These are phyloP conservation scores for Catostylus mosaicus DNA, from an alignment of 30 jellyfish, hydroid and myxozoan species.

Conservation along the genomic window DNA sequence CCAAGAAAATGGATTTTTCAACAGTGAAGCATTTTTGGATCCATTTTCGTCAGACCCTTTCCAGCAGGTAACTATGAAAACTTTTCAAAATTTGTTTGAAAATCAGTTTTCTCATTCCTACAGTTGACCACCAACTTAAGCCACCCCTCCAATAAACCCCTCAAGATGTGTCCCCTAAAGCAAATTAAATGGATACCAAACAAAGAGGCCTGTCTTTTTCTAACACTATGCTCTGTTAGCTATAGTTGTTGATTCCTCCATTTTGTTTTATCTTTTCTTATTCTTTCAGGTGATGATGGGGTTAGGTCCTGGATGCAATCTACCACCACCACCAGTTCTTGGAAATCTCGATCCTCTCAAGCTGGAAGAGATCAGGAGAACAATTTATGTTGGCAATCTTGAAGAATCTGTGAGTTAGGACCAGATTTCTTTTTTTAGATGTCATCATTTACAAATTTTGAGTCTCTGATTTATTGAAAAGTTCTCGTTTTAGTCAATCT, in stretches of 20 bases:
- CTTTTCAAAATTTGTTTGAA: neutral
- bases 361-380: constrained; percentile 88
- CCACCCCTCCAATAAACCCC: too few relatives aligned
- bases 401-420: constrained; percentile 73
- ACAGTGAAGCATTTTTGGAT: constrained; percentile 33
- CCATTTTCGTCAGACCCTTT: constrained; percentile 66
- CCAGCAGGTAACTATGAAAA: constrained; percentile 35
- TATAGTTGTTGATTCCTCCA: neutral
- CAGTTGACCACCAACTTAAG: too few relatives aligned
- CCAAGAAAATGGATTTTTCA: constrained; percentile 42
- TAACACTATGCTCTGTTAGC: too few relatives aligned
- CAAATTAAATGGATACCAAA: too few relatives aligned
- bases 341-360: constrained; percentile 87
- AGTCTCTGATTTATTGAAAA: too few relatives aligned
- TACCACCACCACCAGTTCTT: constrained; percentile 87
- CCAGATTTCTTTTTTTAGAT: too few relatives aligned
- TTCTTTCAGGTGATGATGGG: constrained; percentile 40
- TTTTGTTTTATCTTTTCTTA: neutral
- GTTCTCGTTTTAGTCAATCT: too few relatives aligned
- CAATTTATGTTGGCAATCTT: constrained; percentile 81
- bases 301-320: constrained; percentile 47
- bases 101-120: too few relatives aligned
- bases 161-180: too few relatives aligned
- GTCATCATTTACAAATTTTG: too few relatives aligned
- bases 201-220: too few relatives aligned